Evolutionary conservation across 2,888 invertebrate species (phyloP).

Genomic region (Euplagia quadripunctaria): DNA sequence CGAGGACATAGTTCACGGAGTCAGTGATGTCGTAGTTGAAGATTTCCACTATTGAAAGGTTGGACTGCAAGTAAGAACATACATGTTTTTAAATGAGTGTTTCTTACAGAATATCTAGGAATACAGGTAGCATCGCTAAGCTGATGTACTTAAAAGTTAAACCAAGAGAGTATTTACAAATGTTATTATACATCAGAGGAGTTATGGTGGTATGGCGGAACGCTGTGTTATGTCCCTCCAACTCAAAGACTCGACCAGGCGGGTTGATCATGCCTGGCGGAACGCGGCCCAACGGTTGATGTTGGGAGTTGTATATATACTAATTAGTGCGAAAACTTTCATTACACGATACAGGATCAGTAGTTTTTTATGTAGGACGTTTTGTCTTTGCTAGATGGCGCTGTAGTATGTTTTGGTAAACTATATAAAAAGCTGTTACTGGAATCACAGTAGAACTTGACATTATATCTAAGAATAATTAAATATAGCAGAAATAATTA

Average conservation of each 20-base stretch:
- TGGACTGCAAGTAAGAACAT: constrained; percentile 42
- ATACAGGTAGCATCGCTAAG: too few species aligned
- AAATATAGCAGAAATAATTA: neutral
- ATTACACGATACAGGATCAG: neutral
- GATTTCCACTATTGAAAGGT: constrained; percentile 31
- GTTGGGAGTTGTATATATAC: neutral
- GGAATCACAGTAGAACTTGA: neutral
- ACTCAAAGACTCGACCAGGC: neutral
- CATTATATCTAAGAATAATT: too few species aligned
- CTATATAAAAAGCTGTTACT: neutral
- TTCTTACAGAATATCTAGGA: neutral
- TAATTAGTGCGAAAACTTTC: neutral
- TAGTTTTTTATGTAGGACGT: neutral
- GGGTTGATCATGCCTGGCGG: too few species aligned
- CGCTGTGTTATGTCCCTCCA: neutral
- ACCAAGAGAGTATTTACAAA: neutral
- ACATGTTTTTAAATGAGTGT: neutral
- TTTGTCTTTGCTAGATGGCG: neutral
- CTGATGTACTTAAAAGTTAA: too few species aligned
- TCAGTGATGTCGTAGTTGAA: constrained; percentile 38
- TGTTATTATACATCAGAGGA: neutral
- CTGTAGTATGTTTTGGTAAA: too few species aligned
- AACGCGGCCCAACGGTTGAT: too few species aligned
- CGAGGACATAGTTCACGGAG: constrained; percentile 33
- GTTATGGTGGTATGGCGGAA: neutral